Conservation (phyloP, 2,797 vertebrate species). For the Sebastes kiyomatsui region DNA sequence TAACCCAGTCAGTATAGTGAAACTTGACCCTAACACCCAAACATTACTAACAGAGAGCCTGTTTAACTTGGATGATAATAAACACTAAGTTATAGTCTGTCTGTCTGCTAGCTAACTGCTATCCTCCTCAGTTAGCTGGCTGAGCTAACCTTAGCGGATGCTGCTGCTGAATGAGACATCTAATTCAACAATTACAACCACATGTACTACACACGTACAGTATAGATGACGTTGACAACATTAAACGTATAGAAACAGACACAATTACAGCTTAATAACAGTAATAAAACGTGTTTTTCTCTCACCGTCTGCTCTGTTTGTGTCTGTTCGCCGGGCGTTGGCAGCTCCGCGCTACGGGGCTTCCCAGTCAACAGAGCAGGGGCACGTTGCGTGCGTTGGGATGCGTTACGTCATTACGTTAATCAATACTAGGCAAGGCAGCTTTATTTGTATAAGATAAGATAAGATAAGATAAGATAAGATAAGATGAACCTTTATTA, state of each 20-base stretch:
- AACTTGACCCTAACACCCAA: background rate
- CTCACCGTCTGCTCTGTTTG: conserved; percentile 81
- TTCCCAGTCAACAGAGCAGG: conserved; percentile 82
- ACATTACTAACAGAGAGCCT: background rate
- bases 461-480: no score
- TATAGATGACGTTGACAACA: accelerated
- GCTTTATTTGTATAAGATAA: background rate
- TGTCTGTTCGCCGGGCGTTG: conserved; percentile 87
- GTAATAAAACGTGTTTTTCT: background rate
- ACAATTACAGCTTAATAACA: accelerated
- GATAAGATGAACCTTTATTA: no score
- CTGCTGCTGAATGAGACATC: conserved; percentile 14
- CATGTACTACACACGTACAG: accelerated
- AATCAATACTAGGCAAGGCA: background rate
- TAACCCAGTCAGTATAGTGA: background rate
- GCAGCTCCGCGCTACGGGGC: conserved; percentile 85
- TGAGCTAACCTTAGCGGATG: conserved; percentile 64
- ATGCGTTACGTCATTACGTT: conserved; percentile 58
- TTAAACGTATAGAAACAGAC: background rate
- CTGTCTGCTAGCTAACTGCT: background rate
- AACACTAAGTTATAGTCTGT: background rate
- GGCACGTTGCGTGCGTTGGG: conserved; percentile 67
- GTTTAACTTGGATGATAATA: background rate
- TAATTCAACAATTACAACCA: background rate
- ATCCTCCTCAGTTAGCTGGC: conserved; percentile 27